phyloP scores from a whole-genome alignment of 2,113 vertebrate species.

The Apteryx owenii region DNA sequence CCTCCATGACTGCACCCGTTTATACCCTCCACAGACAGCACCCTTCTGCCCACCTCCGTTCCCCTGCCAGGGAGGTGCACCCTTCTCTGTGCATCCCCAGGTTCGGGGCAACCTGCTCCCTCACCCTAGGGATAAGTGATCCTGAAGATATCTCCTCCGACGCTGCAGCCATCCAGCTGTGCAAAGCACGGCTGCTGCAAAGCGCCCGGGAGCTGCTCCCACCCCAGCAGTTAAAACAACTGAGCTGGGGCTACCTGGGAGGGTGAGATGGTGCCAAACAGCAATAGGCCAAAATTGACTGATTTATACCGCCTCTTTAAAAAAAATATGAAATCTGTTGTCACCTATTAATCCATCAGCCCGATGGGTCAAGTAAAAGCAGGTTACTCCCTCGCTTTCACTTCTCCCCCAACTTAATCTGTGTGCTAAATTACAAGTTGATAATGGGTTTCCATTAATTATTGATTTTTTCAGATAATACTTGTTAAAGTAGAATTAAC shows the following conservation, averaged over 20 bases:
- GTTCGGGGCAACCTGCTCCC: no score
- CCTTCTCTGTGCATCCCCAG: accelerated
- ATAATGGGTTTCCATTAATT: slow-evolving; percentile 78
- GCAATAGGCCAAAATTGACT: slow-evolving; percentile 8
- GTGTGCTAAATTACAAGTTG: slow-evolving; percentile 53
- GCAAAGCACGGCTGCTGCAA: no score
- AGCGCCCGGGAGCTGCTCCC: no score
- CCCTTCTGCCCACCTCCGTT: not conserved
- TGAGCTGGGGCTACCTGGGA: not conserved
- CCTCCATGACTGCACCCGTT: accelerated
- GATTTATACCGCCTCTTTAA: slow-evolving; percentile 12
- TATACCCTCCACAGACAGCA: accelerated
- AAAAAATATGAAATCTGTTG: not conserved
- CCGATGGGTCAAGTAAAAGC: slow-evolving; percentile 66
- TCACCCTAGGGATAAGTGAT: not conserved
- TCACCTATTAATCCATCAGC: slow-evolving; percentile 34
- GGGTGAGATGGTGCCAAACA: not conserved
- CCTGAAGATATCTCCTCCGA: accelerated
- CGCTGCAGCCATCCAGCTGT: not conserved
- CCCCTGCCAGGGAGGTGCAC: not conserved
- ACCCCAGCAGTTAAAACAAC: not conserved
- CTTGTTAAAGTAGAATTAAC: slow-evolving; percentile 82
- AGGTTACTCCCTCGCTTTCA: slow-evolving; percentile 41
- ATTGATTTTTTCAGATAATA: slow-evolving; percentile 78
- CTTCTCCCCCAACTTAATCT: slow-evolving; percentile 40